Evolutionary conservation across 92 coral and sea anemone genomes (phyloP).

Genomic region (Meandrina meandrites): DNA sequence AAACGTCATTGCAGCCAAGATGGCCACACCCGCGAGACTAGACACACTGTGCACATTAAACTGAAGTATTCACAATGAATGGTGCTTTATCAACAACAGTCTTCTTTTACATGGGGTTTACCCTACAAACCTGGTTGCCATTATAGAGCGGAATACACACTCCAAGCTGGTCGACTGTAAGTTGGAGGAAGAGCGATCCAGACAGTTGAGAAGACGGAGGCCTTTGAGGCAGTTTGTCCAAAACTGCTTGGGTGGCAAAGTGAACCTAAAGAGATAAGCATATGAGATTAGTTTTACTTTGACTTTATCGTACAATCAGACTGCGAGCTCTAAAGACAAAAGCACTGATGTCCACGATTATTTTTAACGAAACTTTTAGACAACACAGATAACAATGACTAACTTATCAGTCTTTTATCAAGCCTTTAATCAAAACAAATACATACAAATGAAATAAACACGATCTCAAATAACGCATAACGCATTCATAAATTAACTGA

Average conservation of each 20-base stretch:
- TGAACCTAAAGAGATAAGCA: slow-evolving; percentile 76
- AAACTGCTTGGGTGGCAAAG: slow-evolving; percentile 95
- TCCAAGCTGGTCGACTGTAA: slow-evolving; percentile 92
- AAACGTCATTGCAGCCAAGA: background rate
- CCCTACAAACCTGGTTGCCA: slow-evolving; percentile 62
- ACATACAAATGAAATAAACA: no score
- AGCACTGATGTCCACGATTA: background rate
- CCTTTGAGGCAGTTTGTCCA: slow-evolving; percentile 94
- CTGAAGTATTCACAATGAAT: background rate
- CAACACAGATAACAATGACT: no score
- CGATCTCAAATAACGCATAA: no score
- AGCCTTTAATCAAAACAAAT: no score
- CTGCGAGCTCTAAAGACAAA: background rate
- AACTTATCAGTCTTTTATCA: no score
- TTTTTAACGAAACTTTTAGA: background rate
- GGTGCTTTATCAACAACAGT: background rate
- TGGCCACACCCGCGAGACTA: no score
- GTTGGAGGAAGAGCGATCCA: slow-evolving; percentile 93
- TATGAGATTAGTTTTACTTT: background rate
- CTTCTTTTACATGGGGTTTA: background rate
- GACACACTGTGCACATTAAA: no score
- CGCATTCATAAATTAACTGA: no score
- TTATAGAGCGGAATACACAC: slow-evolving; percentile 89
- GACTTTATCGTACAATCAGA: background rate
- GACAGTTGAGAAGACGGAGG: slow-evolving; percentile 91